These are phyloP conservation scores for Lates calcarifer DNA, from an alignment of 2,113 vertebrate species.

Conservation along the genomic window DNA sequence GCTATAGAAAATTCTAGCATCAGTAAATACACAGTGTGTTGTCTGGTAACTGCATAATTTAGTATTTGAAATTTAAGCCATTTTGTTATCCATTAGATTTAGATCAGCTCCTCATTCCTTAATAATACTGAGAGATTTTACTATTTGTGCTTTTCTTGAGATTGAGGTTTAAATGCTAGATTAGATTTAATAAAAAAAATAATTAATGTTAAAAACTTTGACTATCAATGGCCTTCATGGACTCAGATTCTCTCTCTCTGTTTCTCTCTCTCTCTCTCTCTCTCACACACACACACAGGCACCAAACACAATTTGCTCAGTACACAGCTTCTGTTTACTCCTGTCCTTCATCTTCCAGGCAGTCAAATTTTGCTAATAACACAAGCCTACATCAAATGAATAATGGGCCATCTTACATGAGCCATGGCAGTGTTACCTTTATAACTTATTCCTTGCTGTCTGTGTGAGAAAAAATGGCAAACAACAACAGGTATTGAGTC, in stretches of 20 bases:
- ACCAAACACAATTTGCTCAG: slow-evolving; percentile 40
- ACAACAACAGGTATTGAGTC: slow-evolving; percentile 7
- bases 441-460: slow-evolving; percentile 39
- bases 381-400: slow-evolving; percentile 37
- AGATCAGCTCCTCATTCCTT: neutral
- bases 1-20: neutral
- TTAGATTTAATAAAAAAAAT: neutral
- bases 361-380: slow-evolving; percentile 45
- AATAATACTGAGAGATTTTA: neutral
- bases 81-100: neutral
- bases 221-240: too few species aligned
- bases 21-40: neutral
- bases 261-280: neutral
- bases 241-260: neutral
- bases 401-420: slow-evolving; percentile 32
- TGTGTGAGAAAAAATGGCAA: slow-evolving; percentile 26
- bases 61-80: too few species aligned
- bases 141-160: neutral
- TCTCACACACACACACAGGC: neutral
- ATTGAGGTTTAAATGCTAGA: neutral
- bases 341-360: slow-evolving; percentile 38
- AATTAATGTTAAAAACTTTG: neutral
- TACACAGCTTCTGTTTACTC: slow-evolving; percentile 40
- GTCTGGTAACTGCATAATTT: neutral
- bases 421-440: slow-evolving; percentile 22